Base-by-base conservation (phyloP, 2,888 invertebrate species). In the Flexamia atlantica region DNA sequence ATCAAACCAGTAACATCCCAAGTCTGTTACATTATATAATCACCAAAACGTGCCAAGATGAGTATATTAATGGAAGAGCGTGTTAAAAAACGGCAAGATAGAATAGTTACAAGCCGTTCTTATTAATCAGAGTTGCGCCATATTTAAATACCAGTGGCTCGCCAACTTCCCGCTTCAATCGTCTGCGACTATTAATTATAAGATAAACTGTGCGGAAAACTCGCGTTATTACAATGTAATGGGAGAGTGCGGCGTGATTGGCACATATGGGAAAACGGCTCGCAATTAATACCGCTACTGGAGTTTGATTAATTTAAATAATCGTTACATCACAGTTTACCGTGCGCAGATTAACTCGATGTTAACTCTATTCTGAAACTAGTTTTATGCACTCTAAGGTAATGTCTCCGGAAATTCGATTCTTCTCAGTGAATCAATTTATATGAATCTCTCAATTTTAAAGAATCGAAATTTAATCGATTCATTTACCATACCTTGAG, bases 71-170 rank as follows among this genome's bases (percentile, higher is more conserved):
- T 57, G 57, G 9, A 25, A 23, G 9, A 23, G 23, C 57, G 23
- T 57, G 57, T 57, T 57, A 57, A 23, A 57, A 57, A 20, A 57
- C 57, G 20, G 20, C 14, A 9, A 53, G 53, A 53, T 23, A 28
- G 28, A 28, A 64, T 64, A 64, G 64, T 64, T 64, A 64, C 64
- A 64, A 25, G 64, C 23, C 7, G 20, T 23, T 53, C 53, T 53
- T 46, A 53, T 20, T 53, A 53, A 53, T 53, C 53, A 23, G 4
- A n/a, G 68, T 42, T 36, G 72, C 72, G 25, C 40, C 72, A 72
- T 42, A 72, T 72, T 72, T 72, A 72, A 72, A 72, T 72, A 72
- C 72, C 72, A 20, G 20, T 20, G 72, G 72, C 64, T 28, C 57
- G 25, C 64, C 64, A 64, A 30, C 64, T 72, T 40, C n/a, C 68